Percentiles rank a stretch among this genome's conserved stretches.
Conservation (phyloP, 2,113 vertebrate species). For the Periophthalmodon schlosseri region DNA sequence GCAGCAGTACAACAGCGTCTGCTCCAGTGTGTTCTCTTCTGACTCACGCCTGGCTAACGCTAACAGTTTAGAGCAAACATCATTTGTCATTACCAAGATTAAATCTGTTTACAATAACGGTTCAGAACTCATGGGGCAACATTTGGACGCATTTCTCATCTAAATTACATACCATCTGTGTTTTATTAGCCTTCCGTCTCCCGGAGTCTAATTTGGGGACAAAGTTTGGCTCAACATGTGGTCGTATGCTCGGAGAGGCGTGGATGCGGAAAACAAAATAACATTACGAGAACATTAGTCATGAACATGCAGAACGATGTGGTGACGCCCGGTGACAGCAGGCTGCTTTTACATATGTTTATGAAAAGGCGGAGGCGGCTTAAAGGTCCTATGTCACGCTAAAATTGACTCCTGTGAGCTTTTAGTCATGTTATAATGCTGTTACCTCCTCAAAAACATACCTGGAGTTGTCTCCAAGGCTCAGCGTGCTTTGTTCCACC, state of each 20-base stretch:
- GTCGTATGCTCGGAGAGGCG: constrained; percentile 2
- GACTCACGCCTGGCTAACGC: not conserved
- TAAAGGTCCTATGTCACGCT: not conserved
- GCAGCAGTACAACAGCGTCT: not conserved
- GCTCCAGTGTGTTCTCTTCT: not conserved
- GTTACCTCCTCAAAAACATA: no score
- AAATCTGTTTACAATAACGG: constrained; percentile 25
- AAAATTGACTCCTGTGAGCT: no score
- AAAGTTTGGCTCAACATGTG: constrained; percentile 28
- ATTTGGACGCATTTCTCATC: constrained; percentile 34
- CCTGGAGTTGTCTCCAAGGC: no score
- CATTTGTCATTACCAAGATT: constrained; percentile 27
- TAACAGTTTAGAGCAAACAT: not conserved
- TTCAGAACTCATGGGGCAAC: constrained; percentile 37
- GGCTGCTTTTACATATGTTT: not conserved
- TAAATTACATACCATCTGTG: constrained; percentile 51
- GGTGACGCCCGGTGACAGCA: not conserved
- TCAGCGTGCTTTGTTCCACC: no score
- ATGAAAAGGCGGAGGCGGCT: not conserved
- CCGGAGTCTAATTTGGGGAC: constrained; percentile 32
- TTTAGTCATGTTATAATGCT: no score
- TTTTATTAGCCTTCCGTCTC: constrained; percentile 35
- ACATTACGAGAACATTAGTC: not conserved
- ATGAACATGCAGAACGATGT: constrained; percentile 25
- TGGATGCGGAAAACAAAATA: constrained; percentile 26